phyloP scores from a whole-genome alignment of 2,888 invertebrate genomes.

The Auanema sp. region DNA sequence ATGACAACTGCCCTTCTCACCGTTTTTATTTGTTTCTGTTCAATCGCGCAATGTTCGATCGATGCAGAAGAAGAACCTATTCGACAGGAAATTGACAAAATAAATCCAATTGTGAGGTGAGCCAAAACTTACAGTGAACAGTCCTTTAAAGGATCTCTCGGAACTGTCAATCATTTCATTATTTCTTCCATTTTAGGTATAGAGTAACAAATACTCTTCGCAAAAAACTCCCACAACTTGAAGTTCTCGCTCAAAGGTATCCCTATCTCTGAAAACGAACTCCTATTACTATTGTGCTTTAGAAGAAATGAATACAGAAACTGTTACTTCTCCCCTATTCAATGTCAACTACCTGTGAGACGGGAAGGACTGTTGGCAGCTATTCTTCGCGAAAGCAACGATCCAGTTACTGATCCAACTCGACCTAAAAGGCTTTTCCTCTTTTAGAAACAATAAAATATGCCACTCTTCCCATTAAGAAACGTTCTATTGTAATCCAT shows the following conservation, averaged over 20 bases:
- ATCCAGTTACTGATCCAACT: too few relatives aligned
- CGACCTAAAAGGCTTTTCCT: too few relatives aligned
- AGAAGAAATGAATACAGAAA: slow-evolving; percentile 14
- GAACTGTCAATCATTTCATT: too few relatives aligned
- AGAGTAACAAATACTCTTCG: too few relatives aligned
- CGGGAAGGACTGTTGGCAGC: too few relatives aligned
- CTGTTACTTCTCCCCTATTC: slow-evolving; percentile 23
- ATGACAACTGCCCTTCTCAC: background rate
- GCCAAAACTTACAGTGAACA: background rate
- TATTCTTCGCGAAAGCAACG: too few relatives aligned
- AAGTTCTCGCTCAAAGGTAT: background rate
- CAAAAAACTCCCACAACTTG: too few relatives aligned
- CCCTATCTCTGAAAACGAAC: background rate
- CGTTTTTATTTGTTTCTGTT: background rate
- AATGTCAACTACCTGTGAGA: slow-evolving; percentile 19
- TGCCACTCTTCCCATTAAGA: too few relatives aligned
- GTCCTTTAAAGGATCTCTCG: too few relatives aligned
- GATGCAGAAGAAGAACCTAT: slow-evolving; percentile 8
- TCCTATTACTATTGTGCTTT: background rate
- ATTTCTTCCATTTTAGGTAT: too few relatives aligned
- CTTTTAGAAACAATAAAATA: too few relatives aligned
- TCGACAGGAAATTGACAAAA: slow-evolving; percentile 9
- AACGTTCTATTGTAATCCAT: too few relatives aligned
- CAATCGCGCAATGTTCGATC: background rate
- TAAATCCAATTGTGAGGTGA: slow-evolving; percentile 20